Evolutionary conservation across 2,113 vertebrate species (phyloP).

Genomic region (Promerops cafer): DNA sequence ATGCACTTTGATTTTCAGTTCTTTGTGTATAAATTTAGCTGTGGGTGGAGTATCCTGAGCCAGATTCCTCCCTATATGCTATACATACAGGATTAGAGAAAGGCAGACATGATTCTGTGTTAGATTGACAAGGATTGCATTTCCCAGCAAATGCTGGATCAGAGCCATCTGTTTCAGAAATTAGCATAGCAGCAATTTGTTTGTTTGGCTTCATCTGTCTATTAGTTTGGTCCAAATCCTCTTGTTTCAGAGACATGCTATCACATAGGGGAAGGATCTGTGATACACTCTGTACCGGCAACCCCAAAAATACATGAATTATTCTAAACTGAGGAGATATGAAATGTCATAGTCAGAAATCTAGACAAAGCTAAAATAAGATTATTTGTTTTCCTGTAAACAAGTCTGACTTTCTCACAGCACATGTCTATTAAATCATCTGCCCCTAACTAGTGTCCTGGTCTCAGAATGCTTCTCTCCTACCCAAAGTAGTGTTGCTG

Average conservation of each 20-base stretch:
- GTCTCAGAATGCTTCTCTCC: not conserved
- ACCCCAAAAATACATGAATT: not conserved
- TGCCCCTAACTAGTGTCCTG: not conserved
- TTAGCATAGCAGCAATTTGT: conserved; percentile 50
- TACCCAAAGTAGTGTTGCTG: not conserved
- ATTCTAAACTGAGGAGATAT: not conserved
- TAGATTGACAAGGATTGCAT: conserved; percentile 34
- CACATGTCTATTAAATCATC: not conserved
- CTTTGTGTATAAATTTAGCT: conserved; percentile 46
- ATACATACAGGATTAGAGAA: conserved; percentile 15
- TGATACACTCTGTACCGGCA: not conserved
- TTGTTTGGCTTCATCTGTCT: conserved; percentile 55
- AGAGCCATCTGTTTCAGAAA: conserved; percentile 56
- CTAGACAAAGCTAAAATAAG: not conserved
- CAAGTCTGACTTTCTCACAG: not conserved
- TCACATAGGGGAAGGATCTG: not conserved
- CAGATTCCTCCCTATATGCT: conserved; percentile 12
- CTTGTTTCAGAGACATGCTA: not conserved
- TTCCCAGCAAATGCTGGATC: conserved; percentile 34
- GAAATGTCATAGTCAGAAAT: not conserved
- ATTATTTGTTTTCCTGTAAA: not conserved
- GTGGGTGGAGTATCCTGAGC: conserved; percentile 8
- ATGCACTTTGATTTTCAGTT: conserved; percentile 42
- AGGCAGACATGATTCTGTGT: not conserved
- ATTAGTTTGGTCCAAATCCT: conserved; percentile 47